Percentiles rank a stretch among this genome's conserved stretches.
phyloP scores from a whole-genome alignment of 2,888 invertebrate species.

The Thera obeliscata region DNA sequence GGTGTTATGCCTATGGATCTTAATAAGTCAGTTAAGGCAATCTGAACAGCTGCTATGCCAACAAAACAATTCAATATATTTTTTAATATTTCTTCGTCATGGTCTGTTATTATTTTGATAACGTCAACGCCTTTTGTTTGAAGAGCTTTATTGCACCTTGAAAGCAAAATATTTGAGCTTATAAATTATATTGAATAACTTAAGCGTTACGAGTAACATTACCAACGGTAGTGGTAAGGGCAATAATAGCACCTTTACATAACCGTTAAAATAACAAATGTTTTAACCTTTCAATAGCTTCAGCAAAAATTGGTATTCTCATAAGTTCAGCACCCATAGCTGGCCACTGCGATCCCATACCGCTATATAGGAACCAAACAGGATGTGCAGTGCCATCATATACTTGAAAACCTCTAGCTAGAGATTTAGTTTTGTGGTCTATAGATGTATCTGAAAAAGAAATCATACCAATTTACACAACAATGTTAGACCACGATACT shows the following conservation, averaged over 20 bases:
- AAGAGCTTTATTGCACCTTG: constrained; percentile 80
- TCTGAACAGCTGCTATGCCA: constrained; percentile 33
- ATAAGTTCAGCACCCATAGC: constrained; percentile 86
- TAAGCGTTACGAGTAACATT: too few species aligned
- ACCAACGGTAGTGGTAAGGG: too few species aligned
- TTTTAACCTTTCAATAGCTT: constrained; percentile 68
- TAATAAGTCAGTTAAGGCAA: constrained; percentile 35
- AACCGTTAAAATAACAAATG: not conserved
- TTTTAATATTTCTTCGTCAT: constrained; percentile 84
- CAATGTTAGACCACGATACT: too few species aligned
- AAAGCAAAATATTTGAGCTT: too few species aligned
- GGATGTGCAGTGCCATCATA: constrained; percentile 61
- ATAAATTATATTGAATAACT: too few species aligned
- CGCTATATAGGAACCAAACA: constrained; percentile 45
- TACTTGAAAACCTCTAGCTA: constrained; percentile 46
- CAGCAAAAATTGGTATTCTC: constrained; percentile 84
- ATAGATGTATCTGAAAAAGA: constrained; percentile 45
- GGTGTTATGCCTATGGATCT: constrained; percentile 27
- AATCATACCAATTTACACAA: not conserved
- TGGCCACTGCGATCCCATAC: constrained; percentile 89
- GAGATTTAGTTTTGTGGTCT: constrained; percentile 47
- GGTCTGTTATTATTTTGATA: constrained; percentile 84
- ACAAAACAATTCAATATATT: constrained; percentile 81
- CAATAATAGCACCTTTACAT: too few species aligned
- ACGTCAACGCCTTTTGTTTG: constrained; percentile 86